These are phyloP conservation scores for Hypotaenidia okinawae DNA, from an alignment of 2,797 vertebrate genomes.

Conservation along the genomic window DNA sequence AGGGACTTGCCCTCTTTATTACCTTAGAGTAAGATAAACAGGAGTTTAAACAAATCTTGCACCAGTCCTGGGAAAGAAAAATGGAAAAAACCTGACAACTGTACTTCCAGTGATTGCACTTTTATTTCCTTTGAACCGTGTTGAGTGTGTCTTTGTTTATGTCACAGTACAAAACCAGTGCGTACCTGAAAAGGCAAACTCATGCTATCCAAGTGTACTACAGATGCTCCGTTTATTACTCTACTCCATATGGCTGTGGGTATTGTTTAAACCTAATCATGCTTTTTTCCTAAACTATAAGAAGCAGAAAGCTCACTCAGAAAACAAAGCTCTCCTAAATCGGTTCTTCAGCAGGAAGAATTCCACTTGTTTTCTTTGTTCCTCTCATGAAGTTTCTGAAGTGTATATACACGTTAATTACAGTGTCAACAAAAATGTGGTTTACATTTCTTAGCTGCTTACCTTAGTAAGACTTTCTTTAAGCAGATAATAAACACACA, in stretches of 20 bases:
- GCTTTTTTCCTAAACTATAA: neutral
- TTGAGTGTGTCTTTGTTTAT: neutral
- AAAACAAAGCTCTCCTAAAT: neutral
- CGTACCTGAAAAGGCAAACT: neutral
- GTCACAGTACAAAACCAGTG: neutral
- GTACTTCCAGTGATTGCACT: neutral
- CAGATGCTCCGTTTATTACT: neutral
- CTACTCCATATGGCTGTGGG: neutral
- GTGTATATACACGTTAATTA: neutral
- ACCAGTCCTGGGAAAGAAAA: neutral
- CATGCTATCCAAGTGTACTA: neutral
- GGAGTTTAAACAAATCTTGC: neutral
- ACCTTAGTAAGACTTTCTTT: neutral
- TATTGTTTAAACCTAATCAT: neutral
- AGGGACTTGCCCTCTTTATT: neutral
- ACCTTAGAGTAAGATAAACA: neutral
- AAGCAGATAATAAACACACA: neutral
- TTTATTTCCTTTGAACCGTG: constrained; percentile 29
- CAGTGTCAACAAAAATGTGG: neutral
- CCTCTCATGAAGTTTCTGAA: neutral
- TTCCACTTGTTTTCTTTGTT: neutral
- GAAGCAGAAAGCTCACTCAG: neutral
- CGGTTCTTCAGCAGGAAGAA: neutral
- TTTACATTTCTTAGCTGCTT: neutral
- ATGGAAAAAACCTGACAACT: neutral